Conservation (phyloP, 64 coral and sea anemone genomes). For the Acropora tenuis region DNA sequence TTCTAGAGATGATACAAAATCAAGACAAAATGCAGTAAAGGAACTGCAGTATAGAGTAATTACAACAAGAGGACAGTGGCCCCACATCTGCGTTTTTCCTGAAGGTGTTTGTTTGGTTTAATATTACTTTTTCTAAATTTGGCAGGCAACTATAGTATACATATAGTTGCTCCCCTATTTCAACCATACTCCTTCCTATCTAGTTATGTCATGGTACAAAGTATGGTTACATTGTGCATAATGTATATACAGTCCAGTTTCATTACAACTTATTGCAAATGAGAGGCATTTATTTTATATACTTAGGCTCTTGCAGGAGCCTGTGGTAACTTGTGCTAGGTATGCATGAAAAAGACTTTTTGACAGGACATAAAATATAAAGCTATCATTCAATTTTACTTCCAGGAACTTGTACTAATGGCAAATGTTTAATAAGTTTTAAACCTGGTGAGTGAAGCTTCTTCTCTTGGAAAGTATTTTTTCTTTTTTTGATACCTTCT, state of each 20-base stretch:
- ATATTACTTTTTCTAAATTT: too few relatives aligned
- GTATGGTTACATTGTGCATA: too few relatives aligned
- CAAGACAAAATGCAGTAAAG: constrained; percentile 47
- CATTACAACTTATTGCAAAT: too few relatives aligned
- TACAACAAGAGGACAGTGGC: constrained; percentile 63
- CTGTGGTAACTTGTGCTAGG: neutral
- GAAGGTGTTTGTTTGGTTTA: constrained; percentile 8
- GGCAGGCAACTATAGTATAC: too few relatives aligned
- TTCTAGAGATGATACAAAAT: constrained; percentile 58
- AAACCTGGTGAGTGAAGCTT: constrained; percentile 40
- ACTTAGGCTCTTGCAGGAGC: neutral
- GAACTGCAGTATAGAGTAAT: constrained; percentile 54
- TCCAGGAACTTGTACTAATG: constrained; percentile 67
- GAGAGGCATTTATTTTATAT: neutral
- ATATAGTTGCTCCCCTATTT: too few relatives aligned
- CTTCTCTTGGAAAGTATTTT: neutral
- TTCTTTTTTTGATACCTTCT: neutral
- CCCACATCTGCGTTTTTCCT: constrained; percentile 53
- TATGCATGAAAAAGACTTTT: neutral
- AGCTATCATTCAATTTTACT: neutral
- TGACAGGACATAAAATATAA: neutral
- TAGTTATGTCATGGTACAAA: too few relatives aligned
- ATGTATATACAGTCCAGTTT: too few relatives aligned
- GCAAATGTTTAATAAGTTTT: constrained; percentile 52
- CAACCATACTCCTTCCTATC: too few relatives aligned